Conservation (phyloP, 2,113 vertebrate genomes). For the Strix uralensis region DNA sequence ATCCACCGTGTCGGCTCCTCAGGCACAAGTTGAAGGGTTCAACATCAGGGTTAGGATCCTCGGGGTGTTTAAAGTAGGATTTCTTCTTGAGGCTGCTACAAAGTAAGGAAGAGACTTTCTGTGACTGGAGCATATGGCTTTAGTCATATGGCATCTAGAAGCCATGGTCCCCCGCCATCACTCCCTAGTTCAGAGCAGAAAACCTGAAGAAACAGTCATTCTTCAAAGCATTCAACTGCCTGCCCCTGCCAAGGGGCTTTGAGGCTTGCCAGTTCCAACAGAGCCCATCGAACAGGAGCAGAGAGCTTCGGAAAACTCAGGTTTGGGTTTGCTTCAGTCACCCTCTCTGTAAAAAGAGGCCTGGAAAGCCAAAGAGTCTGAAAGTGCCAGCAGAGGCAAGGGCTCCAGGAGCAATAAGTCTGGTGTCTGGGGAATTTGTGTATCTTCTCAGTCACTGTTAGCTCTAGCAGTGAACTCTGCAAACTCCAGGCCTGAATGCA, state of each 20-base stretch:
- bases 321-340: background rate
- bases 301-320: background rate
- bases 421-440: background rate
- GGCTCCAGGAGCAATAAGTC: background rate
- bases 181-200: background rate
- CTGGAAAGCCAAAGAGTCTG: background rate
- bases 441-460: background rate
- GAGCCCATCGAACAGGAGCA: background rate
- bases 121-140: background rate
- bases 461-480: background rate
- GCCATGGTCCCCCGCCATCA: accelerated
- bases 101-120: background rate
- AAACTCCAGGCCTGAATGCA: background rate
- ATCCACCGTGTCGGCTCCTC: background rate
- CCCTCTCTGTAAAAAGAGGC: background rate
- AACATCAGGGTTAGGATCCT: background rate
- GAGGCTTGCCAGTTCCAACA: background rate
- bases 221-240: background rate
- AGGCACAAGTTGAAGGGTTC: background rate
- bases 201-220: background rate
- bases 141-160: background rate
- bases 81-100: background rate
- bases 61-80: background rate
- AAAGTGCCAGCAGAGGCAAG: accelerated
- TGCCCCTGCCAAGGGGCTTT: accelerated